Evolutionary conservation across 2,888 invertebrate species (phyloP).

Genomic region (Melangyna quadrimaculata): DNA sequence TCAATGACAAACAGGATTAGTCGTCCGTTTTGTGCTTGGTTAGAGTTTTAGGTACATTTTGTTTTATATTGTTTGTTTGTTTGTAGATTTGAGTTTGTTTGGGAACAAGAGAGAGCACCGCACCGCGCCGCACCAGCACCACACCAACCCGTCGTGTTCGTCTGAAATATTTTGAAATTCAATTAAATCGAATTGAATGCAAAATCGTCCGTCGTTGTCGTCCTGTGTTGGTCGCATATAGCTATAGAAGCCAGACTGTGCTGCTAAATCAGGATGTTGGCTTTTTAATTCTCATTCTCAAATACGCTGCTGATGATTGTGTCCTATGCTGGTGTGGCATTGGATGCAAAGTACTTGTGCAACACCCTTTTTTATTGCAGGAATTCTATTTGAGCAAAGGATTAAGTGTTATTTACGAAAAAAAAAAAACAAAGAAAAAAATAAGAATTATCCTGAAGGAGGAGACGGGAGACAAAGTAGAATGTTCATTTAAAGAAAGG

Average conservation of each 20-base stretch:
- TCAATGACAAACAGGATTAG: conserved; percentile 71
- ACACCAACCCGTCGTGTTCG: conserved; percentile 1
- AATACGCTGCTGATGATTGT: too few species aligned
- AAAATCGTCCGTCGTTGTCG: conserved; percentile 19
- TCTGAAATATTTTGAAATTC: conserved; percentile 60
- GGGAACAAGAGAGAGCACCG: neutral
- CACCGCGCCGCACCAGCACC: neutral
- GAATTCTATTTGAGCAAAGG: conserved; percentile 55
- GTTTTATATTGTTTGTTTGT: conserved; percentile 3
- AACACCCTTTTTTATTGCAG: conserved; percentile 40
- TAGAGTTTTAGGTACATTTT: conserved; percentile 31
- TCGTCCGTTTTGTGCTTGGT: conserved; percentile 59
- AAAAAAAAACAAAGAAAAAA: neutral
- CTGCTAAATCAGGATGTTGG: conserved; percentile 2
- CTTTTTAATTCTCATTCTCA: conserved; percentile 1
- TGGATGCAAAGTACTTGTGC: conserved; percentile 58
- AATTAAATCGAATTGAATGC: conserved; percentile 64
- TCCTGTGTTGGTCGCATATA: neutral
- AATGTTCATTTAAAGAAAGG: conserved; percentile 4
- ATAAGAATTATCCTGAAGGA: neutral
- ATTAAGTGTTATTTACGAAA: conserved; percentile 53
- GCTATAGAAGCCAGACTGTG: neutral
- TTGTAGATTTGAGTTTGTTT: neutral
- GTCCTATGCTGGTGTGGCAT: conserved; percentile 15
- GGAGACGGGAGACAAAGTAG: neutral